Evolutionary conservation across 2,888 invertebrate species (phyloP).

Genomic region (Heteromyza rotundicornis): DNA sequence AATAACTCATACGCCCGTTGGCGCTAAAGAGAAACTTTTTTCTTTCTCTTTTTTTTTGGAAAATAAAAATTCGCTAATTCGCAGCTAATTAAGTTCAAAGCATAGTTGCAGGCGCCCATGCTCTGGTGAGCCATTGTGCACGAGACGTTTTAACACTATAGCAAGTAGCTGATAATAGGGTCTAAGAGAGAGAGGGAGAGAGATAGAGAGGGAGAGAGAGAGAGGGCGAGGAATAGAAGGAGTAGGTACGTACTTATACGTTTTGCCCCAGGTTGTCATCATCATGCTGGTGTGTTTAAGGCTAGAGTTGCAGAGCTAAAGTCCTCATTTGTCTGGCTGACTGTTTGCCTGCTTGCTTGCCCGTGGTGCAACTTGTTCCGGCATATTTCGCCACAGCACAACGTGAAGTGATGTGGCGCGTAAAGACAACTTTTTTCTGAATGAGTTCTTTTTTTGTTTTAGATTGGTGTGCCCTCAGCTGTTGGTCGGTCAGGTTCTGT

Average conservation of each 20-base stretch:
- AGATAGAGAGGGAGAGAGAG: too few species aligned
- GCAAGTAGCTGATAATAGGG: not conserved
- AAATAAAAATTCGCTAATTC: conserved; percentile 43
- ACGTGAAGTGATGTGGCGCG: not conserved
- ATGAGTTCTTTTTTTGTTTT: not conserved
- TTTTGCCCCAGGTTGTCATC: conserved; percentile 11
- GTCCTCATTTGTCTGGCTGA: too few species aligned
- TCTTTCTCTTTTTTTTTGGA: not conserved
- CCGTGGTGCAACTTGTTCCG: conserved; percentile 10
- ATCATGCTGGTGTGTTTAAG: conserved; percentile 6
- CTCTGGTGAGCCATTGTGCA: too few species aligned
- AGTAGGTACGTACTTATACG: not conserved
- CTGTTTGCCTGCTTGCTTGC: not conserved
- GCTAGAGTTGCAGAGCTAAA: too few species aligned
- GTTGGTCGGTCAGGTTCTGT: too few species aligned
- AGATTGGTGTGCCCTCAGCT: too few species aligned
- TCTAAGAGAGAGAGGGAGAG: too few species aligned
- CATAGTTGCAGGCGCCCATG: conserved; percentile 40
- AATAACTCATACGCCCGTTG: not conserved
- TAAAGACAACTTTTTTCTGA: not conserved
- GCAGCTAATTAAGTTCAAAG: conserved; percentile 54
- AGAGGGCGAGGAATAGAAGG: not conserved
- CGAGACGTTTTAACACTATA: conserved; percentile 5
- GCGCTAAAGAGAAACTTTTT: not conserved
- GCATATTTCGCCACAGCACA: not conserved